Evolutionary conservation across 2,113 vertebrate genomes (phyloP).

Genomic region (Corapipo altera): DNA sequence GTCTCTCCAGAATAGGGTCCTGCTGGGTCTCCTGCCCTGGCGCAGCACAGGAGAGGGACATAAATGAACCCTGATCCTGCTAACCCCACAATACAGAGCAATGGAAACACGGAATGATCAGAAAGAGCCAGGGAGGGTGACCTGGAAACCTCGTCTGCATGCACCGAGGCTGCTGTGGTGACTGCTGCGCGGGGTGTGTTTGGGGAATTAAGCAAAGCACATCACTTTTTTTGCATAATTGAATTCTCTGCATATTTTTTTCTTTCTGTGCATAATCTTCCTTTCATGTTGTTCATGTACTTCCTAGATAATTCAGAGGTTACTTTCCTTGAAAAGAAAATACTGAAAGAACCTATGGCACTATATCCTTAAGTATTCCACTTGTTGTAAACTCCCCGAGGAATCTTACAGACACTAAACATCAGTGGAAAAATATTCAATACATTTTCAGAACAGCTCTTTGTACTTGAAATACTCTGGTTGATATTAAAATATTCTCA

Average conservation of each 20-base stretch:
- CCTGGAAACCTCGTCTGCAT: slow-evolving; percentile 26
- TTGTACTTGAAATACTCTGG: slow-evolving; percentile 67
- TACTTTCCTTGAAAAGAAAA: slow-evolving; percentile 77
- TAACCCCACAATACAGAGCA: not conserved
- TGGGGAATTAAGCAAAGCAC: slow-evolving; percentile 73
- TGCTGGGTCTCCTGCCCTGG: rapidly evolving
- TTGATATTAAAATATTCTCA: slow-evolving; percentile 73
- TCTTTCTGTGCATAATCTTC: slow-evolving; percentile 63
- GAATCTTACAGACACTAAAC: slow-evolving; percentile 67
- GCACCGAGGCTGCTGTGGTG: slow-evolving; percentile 5
- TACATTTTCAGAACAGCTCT: slow-evolving; percentile 64
- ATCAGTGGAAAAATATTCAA: slow-evolving; percentile 64
- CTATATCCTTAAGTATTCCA: slow-evolving; percentile 75
- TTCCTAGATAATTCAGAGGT: slow-evolving; percentile 74
- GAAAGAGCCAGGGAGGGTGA: slow-evolving; percentile 22
- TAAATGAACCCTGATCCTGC: not conserved
- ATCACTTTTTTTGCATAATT: slow-evolving; percentile 78
- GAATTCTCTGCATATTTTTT: slow-evolving; percentile 76
- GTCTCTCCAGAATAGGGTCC: not conserved
- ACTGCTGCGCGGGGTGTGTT: slow-evolving; percentile 6
- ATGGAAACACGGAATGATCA: not conserved
- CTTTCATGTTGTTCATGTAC: slow-evolving; percentile 74
- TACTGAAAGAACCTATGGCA: slow-evolving; percentile 70
- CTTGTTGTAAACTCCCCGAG: slow-evolving; percentile 75
- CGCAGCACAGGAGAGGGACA: not conserved